Base-by-base conservation (phyloP, 2,797 vertebrate genomes). In the Galagoides demidoff region DNA sequence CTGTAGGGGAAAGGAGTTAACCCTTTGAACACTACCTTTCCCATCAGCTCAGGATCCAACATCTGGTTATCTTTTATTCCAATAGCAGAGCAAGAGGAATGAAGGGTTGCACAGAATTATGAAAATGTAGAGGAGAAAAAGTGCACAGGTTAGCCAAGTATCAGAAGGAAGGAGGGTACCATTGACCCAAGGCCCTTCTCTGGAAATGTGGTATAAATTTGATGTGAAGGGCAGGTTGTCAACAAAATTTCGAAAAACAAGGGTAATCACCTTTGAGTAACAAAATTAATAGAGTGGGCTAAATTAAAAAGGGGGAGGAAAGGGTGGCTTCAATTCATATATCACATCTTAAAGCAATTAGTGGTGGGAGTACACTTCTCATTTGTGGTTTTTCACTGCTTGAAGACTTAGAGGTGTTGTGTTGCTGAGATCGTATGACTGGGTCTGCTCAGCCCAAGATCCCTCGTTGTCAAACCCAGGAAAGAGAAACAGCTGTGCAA, bases 1-100 rank as follows among this genome's bases (percentile, higher is more conserved):
- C 95, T 89, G 85, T 89, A 73, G 87, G 64, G 92, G 96, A 89
- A 45, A 77, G 52, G 86, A 87, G 55, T 98, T 98, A 98, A 98
- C 98, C 95, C 98, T 49, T 94, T 95, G 95, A 92, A 89, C 39
- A 45, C 94, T 90, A 87, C 9, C 77, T 94, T 19, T 89, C 94
- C 73, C 49, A 59, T 71, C 37, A 37, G 25, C 45, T 43, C 71
- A 79, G 61, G 31, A 49, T 13, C 20, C 34, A 39, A 22, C 49
- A 14, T 64, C 70, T 64, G 85, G 34, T 49, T 92, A 64, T 34
- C 66, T 81, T 57, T 76, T 61, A 70, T 93, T 86, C 49, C 25
- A n/a, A 12, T 0, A 77, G 89, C 29, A 61, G 49, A 93, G 34
- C 23, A 90, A 88, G 76, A 78, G 90, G 96, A 96, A 94, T 85